Percentiles rank a stretch among this genome's conserved stretches.
phyloP scores from a whole-genome alignment of 2,888 invertebrate genomes.

The Agrenia bidenticulata region DNA sequence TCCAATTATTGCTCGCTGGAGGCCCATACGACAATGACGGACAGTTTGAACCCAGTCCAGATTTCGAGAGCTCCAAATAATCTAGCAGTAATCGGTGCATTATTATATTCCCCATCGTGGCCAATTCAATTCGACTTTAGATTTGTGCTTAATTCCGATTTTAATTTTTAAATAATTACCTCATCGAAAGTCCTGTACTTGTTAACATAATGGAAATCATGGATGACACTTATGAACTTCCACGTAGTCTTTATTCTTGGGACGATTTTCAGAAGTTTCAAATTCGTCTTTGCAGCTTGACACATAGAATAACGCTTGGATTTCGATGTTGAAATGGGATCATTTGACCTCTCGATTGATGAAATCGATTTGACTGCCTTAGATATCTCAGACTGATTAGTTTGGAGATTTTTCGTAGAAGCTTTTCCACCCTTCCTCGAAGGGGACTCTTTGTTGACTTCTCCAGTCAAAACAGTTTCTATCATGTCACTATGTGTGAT shows the following conservation, averaged over 20 bases:
- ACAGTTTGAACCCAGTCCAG: slow-evolving; percentile 50
- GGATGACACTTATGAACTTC: slow-evolving; percentile 43
- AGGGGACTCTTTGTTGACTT: slow-evolving; percentile 16
- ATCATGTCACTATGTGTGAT: slow-evolving; percentile 47
- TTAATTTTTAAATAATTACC: slow-evolving; percentile 29
- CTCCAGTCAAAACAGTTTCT: slow-evolving; percentile 44
- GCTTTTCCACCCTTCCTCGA: not conserved
- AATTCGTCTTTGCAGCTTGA: slow-evolving; percentile 12
- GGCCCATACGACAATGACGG: slow-evolving; percentile 46
- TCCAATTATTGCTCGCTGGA: slow-evolving; percentile 44
- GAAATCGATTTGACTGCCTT: not conserved
- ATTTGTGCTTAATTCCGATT: not conserved
- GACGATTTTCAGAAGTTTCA: slow-evolving; percentile 41
- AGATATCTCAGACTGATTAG: not conserved
- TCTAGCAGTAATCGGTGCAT: slow-evolving; percentile 26
- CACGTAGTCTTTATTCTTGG: slow-evolving; percentile 46
- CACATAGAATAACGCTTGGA: slow-evolving; percentile 7
- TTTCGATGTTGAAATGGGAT: not conserved
- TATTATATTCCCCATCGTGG: not conserved
- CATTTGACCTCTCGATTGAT: not conserved
- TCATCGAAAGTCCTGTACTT: slow-evolving; percentile 51
- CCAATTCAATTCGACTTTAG: not conserved
- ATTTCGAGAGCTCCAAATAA: slow-evolving; percentile 43
- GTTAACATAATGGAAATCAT: slow-evolving; percentile 52
- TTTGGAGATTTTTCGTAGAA: not conserved